phyloP scores from a whole-genome alignment of 2,113 vertebrate genomes.

The Gymnobelideus leadbeateri region DNA sequence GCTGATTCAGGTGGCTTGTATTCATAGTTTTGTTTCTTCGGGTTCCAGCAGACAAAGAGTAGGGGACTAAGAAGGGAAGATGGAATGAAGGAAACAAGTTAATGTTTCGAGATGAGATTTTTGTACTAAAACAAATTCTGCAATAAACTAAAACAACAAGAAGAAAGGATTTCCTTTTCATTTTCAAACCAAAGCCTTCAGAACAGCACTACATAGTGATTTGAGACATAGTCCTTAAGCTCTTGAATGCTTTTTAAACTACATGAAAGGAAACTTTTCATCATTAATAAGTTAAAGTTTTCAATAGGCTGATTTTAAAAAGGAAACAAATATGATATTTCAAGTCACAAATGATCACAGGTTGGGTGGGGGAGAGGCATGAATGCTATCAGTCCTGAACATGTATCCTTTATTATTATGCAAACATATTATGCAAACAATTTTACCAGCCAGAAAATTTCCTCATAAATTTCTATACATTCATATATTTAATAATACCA shows the following conservation, averaged over 20 bases:
- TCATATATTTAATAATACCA: background rate
- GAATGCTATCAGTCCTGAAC: background rate
- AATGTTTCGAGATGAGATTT: background rate
- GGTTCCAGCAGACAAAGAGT: slow-evolving; percentile 30
- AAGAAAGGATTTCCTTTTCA: slow-evolving; percentile 31
- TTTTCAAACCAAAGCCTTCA: slow-evolving; percentile 24
- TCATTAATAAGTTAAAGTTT: slow-evolving; percentile 10
- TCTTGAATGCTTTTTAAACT: slow-evolving; percentile 14
- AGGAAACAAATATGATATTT: slow-evolving; percentile 4
- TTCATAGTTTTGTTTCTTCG: slow-evolving; percentile 15
- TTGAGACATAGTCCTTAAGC: slow-evolving; percentile 1
- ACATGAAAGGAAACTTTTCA: slow-evolving; percentile 23
- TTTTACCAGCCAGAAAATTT: background rate
- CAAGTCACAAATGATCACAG: slow-evolving; percentile 44
- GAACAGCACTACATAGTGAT: slow-evolving; percentile 9
- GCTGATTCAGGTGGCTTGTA: slow-evolving; percentile 22
- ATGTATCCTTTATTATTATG: background rate
- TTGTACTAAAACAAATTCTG: slow-evolving; percentile 6
- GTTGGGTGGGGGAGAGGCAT: background rate
- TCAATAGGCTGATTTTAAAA: slow-evolving; percentile 32
- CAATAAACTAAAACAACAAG: background rate
- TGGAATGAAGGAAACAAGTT: background rate
- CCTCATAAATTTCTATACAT: background rate
- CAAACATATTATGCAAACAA: slow-evolving; percentile 15
- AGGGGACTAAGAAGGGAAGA: background rate